Percentiles rank a stretch among this genome's conserved stretches.
These are phyloP conservation scores for Dendrocincla tyrannina DNA, from an alignment of 2,797 vertebrate species.

Conservation along the genomic window DNA sequence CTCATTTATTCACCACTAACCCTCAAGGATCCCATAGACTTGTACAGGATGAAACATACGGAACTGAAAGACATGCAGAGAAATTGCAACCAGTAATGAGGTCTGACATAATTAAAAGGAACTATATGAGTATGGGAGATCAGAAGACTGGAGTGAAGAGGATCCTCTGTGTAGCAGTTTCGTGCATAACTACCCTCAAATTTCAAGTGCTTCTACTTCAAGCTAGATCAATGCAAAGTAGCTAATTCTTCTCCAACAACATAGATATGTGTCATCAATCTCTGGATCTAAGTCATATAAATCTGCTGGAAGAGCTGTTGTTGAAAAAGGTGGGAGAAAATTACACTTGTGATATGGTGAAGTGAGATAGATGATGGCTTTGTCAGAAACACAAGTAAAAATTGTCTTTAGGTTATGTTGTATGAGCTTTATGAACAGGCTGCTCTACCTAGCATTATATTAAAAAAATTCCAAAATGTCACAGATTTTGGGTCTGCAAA, in stretches of 20 bases:
- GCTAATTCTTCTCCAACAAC: not conserved
- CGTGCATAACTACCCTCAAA: not conserved
- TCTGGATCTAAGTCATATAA: not conserved
- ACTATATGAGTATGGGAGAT: not conserved
- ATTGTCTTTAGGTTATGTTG: not conserved
- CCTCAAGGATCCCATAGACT: not conserved
- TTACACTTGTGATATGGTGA: not conserved
- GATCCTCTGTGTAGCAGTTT: not conserved
- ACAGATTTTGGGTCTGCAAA: not conserved
- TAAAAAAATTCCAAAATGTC: not conserved
- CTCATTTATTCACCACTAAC: not conserved
- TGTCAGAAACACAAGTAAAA: not conserved
- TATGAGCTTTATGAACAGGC: not conserved
- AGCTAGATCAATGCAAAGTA: not conserved
- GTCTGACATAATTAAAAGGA: not conserved
- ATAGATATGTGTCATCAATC: fast-evolving
- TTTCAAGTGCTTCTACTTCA: not conserved
- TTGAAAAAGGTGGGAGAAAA: not conserved
- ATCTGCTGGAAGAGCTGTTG: not conserved
- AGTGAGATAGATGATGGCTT: not conserved
- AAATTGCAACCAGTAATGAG: not conserved
- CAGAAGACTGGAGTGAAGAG: not conserved
- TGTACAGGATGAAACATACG: fast-evolving
- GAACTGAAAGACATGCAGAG: not conserved
- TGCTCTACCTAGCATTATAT: not conserved